A percentile compares a stretch with the other conserved stretches of the same genome.
These are phyloP conservation scores for Battus philenor DNA, from an alignment of 1,140 invertebrate genomes.

Conservation along the genomic window DNA sequence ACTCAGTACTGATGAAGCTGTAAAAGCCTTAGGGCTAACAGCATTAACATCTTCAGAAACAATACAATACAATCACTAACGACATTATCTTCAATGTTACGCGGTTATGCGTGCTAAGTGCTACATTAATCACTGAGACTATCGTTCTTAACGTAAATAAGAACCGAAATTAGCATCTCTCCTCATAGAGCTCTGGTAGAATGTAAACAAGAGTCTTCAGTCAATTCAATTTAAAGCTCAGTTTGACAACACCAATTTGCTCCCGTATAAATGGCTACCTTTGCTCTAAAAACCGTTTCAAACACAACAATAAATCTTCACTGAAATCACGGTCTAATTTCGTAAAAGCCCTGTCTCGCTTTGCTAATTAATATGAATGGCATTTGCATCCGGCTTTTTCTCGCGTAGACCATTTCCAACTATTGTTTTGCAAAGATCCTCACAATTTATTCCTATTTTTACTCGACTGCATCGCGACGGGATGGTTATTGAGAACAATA, in stretches of 20 bases:
- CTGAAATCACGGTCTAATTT: slow-evolving; percentile 75
- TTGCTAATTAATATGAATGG: slow-evolving; percentile 76
- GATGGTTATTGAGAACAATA: slow-evolving; percentile 60
- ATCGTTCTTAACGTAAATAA: slow-evolving; percentile 13
- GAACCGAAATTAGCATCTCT: slow-evolving; percentile 5
- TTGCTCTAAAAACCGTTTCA: slow-evolving; percentile 69
- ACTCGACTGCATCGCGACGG: slow-evolving; percentile 49
- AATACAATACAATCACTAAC: too few species aligned
- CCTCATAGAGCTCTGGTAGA: slow-evolving; percentile 7
- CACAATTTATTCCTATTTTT: slow-evolving; percentile 72
- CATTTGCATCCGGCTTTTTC: slow-evolving; percentile 76
- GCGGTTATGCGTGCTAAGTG: slow-evolving; percentile 14
- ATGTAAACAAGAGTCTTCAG: slow-evolving; percentile 49
- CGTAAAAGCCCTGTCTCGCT: slow-evolving; percentile 74
- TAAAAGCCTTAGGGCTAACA: too few species aligned
- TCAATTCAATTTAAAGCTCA: slow-evolving; percentile 64
- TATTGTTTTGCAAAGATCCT: slow-evolving; percentile 75
- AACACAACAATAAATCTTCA: slow-evolving; percentile 74
- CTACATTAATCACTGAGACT: slow-evolving; percentile 11
- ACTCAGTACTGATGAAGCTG: too few species aligned
- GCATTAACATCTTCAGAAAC: too few species aligned
- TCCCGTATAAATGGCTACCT: slow-evolving; percentile 68
- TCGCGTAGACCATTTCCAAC: slow-evolving; percentile 72
- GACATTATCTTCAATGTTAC: slow-evolving; percentile 2
- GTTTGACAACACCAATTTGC: slow-evolving; percentile 66